Base-by-base conservation (phyloP, 2,888 invertebrate genomes). In the Horisme vitalbata region DNA sequence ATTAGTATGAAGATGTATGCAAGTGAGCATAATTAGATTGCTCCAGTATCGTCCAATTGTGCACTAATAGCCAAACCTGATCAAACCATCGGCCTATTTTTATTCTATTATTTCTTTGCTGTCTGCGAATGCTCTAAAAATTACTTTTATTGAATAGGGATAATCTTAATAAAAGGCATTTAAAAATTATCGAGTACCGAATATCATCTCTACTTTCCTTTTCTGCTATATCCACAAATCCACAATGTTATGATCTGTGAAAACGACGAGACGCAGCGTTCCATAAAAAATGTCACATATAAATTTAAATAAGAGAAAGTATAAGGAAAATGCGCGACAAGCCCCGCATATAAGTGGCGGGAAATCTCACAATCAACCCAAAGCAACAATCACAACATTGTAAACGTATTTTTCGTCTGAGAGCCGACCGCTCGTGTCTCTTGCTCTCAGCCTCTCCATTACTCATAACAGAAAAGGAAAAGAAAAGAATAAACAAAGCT, bases 401-500 rank as follows among this genome's bases (percentile, higher is more conserved):
- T 67, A 67, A 75, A 67, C 71, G 73, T 78, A 74, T 78, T 75
- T 77, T 70, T 73, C 65, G 65, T 70, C 62, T 63, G 45, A 65
- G 63, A 65, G 67, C 55, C 65, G 60, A 59, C 59, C 66, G 66
- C 63, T 61, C 64, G 55, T 65, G 82, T 82, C 83, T 76, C 68
- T 66, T 65, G 60, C 56, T 55, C 65, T 59, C 68, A 59, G 60
- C 55, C 74, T 79, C 70, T 47, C 73, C 78, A 83, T 84, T 75
- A 79, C 77, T 84, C 83, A 84, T 80, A 80, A 74, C 74, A 67
- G 59, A 76, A 78, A 79, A 72, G 70, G 71, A 76, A 58, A 67
- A 69, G 68, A 65, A 77, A 75, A 76, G 70, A 81, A 81, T 80
- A 83, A 79, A 81, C 79, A 82, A 75, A 79, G 79, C 75, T 79